A percentile compares a stretch with the other conserved stretches of the same genome.
Evolutionary conservation across 2,888 invertebrate species (phyloP).

Genomic region (Sipha maydis): DNA sequence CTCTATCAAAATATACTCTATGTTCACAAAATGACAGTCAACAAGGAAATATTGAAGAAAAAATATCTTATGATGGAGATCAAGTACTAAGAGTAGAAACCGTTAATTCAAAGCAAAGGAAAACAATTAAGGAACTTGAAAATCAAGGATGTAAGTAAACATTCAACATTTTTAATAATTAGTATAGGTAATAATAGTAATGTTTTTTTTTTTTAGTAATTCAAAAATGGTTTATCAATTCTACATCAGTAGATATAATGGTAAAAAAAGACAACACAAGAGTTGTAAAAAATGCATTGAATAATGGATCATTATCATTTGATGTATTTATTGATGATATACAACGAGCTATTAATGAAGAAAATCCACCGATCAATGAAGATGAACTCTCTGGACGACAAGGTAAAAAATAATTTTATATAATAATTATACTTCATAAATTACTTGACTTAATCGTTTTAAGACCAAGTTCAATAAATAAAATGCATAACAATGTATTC

Average conservation of each 20-base stretch:
- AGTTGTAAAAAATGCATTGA: slow-evolving; percentile 74
- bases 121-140: slow-evolving; percentile 70
- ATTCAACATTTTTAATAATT: neutral
- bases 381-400: slow-evolving; percentile 77
- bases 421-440: neutral
- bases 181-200: slow-evolving; percentile 15
- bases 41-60: slow-evolving; percentile 31
- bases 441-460: neutral
- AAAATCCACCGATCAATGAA: slow-evolving; percentile 79
- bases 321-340: slow-evolving; percentile 81
- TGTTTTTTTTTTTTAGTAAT: slow-evolving; percentile 69
- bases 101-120: slow-evolving; percentile 71
- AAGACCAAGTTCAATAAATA: neutral
- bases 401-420: slow-evolving; percentile 69
- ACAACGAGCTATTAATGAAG: slow-evolving; percentile 81
- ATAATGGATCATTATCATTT: slow-evolving; percentile 74
- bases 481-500: neutral
- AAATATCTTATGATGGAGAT: slow-evolving; percentile 78
- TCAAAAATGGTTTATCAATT: slow-evolving; percentile 74
- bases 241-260: slow-evolving; percentile 76
- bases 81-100: slow-evolving; percentile 80
- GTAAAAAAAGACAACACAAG: slow-evolving; percentile 75
- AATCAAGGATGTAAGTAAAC: slow-evolving; percentile 71
- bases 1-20: slow-evolving; percentile 7
- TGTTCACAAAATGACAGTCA: slow-evolving; percentile 22